phyloP scores from a whole-genome alignment of 2,113 vertebrate genomes.

The Phylloscopus trochiloides region DNA sequence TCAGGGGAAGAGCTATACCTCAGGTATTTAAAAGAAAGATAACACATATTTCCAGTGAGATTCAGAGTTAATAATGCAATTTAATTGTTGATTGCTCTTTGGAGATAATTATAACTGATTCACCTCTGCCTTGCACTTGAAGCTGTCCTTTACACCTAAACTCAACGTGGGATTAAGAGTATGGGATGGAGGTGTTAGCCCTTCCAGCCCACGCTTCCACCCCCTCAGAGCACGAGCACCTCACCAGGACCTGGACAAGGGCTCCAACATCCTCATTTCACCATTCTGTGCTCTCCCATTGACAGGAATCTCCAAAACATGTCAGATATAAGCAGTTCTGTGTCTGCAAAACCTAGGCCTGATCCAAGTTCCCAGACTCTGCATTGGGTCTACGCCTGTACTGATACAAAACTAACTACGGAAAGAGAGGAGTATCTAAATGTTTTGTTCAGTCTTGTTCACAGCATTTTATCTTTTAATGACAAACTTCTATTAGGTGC shows the following conservation, averaged over 20 bases:
- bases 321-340: not conserved
- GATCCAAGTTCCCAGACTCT: not conserved
- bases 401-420: not conserved
- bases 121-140: not conserved
- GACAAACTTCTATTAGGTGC: not conserved
- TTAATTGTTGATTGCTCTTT: conserved; percentile 42
- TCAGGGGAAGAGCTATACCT: conserved; percentile 35
- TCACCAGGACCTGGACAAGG: not conserved
- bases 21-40: conserved; percentile 8
- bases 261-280: not conserved
- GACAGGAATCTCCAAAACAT: not conserved
- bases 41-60: conserved; percentile 24
- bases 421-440: not conserved
- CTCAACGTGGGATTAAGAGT: not conserved
- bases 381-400: rapidly evolving
- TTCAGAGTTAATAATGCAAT: conserved; percentile 51
- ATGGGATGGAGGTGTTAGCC: not conserved
- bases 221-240: not conserved
- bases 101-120: conserved; percentile 34
- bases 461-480: not conserved
- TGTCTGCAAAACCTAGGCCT: not conserved
- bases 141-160: not conserved
- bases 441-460: not conserved
- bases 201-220: rapidly evolving
- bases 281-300: not conserved